phyloP scores from a whole-genome alignment of 2,113 vertebrate genomes.

The Pycnonotus jocosus region DNA sequence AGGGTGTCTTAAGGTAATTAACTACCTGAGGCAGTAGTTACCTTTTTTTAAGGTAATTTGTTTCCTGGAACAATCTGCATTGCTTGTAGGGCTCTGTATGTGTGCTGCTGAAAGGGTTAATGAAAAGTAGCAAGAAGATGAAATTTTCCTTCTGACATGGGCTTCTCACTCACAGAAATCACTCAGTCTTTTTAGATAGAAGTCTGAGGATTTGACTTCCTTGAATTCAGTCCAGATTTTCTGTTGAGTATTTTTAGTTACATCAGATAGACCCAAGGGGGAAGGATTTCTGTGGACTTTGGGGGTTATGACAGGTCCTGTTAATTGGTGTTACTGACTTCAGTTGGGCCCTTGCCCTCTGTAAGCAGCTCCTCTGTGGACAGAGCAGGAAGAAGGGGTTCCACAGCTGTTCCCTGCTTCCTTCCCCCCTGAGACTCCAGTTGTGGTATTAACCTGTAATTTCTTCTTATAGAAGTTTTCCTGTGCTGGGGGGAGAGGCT shows the following conservation, averaged over 20 bases:
- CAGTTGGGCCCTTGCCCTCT: neutral
- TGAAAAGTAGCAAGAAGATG: neutral
- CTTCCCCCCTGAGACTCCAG: neutral
- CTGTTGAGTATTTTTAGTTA: neutral
- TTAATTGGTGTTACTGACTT: neutral
- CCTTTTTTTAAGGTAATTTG: neutral
- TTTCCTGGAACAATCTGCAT: neutral
- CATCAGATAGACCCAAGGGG: neutral
- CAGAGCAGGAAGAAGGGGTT: neutral
- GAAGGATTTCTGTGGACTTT: neutral
- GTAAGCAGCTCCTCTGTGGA: neutral
- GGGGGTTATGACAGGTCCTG: neutral
- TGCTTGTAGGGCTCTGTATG: neutral
- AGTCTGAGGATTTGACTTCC: neutral
- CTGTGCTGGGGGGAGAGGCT: neutral
- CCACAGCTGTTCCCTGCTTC: neutral
- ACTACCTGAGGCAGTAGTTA: neutral
- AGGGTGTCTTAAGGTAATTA: neutral
- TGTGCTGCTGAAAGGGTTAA: neutral
- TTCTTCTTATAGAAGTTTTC: neutral
- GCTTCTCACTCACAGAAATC: neutral
- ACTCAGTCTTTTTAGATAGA: neutral
- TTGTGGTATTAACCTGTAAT: neutral
- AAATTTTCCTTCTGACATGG: neutral
- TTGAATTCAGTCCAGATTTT: neutral